Base-by-base conservation (phyloP, 2,797 vertebrate species). In the Rhinichthys osculus region DNA sequence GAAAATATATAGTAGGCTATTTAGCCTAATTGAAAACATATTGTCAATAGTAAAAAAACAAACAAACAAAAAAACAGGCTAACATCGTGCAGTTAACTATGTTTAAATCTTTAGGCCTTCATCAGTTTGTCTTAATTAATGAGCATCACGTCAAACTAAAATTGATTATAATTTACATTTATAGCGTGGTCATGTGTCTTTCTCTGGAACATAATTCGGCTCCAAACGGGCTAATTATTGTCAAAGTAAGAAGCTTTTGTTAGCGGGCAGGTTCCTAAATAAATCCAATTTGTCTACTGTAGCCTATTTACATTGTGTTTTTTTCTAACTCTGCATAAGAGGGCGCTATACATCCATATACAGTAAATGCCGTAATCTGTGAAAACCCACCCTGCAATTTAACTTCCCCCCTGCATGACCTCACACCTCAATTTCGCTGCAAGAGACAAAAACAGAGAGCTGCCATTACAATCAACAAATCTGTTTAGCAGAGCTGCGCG, bases 301-400 rank as follows among this genome's bases (percentile, higher is more conserved):
- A 66, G 67, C 19, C 19, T 40, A 3, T 19, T 83, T 89, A n/a
- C 69, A 14, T 90, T 91, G 92, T 92, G 89, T 83, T 92, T 87
- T 87, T 91, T 91, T 81, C 80, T 21, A 52, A 73, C 67, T 89
- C 89, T 92, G 90, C 95, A 94, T 91, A 84, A 94, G 95, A 90
- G 94, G 95, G 94, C 94, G 89, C 80, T 86, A 59, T 54, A 78
- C 40, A 57, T 59, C 78, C 44, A 64, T 23, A 50, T 76, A 47
- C n/a, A 69, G 21, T 72, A 72, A 52, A 42, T 80, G 50, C n/a
- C 3, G 35, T 83, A 66, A 64, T 59, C 70, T 38, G 81, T 21
- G 7, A 83, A 81, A 87, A 84, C 76, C 78, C 64, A 85, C 87
- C 84, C 83, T 88, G 74, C 74, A 59, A 19, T 67, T 54, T 79